A percentile compares a stretch with the other conserved stretches of the same genome.
These are phyloP conservation scores for Metalampra italica DNA, from an alignment of 2,888 invertebrate species.

Conservation along the genomic window DNA sequence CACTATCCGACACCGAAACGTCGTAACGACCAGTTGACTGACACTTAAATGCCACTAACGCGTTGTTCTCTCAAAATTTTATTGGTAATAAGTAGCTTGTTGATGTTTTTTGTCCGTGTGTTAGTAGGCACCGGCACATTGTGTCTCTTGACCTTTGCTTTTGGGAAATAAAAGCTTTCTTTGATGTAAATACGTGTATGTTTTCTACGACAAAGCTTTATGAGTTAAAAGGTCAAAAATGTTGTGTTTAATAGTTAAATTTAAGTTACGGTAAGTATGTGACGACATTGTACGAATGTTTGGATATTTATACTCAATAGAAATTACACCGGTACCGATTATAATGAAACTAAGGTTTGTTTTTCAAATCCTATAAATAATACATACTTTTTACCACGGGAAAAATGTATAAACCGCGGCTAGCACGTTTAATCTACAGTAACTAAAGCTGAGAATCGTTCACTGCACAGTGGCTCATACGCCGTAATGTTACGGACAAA, in stretches of 20 bases:
- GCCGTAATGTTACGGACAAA: conserved; percentile 33
- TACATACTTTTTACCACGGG: no score
- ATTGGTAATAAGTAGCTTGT: conserved; percentile 67
- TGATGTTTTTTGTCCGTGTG: conserved; percentile 44
- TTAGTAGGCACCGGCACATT: conserved; percentile 31
- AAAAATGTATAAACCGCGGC: no score
- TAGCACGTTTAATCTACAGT: no score
- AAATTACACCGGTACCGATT: no score
- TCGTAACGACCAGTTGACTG: conserved; percentile 69
- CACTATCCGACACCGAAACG: conserved; percentile 38
- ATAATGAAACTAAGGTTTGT: no score
- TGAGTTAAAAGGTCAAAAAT: no score
- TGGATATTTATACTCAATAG: background rate
- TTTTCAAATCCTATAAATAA: no score
- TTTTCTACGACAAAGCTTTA: no score
- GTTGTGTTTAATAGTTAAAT: no score
- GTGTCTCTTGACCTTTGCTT: conserved; percentile 35
- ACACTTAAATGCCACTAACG: conserved; percentile 73
- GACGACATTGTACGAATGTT: background rate
- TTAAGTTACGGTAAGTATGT: no score
- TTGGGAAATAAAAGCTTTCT: conserved; percentile 12
- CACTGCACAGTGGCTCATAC: conserved; percentile 37
- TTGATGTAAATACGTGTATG: background rate
- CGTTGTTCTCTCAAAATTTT: conserved; percentile 69
- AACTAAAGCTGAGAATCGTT: conserved; percentile 46